A percentile compares a stretch with the other conserved stretches of the same genome.
Conservation (phyloP, 2,113 vertebrate species). For the Antechinus flavipes region DNA sequence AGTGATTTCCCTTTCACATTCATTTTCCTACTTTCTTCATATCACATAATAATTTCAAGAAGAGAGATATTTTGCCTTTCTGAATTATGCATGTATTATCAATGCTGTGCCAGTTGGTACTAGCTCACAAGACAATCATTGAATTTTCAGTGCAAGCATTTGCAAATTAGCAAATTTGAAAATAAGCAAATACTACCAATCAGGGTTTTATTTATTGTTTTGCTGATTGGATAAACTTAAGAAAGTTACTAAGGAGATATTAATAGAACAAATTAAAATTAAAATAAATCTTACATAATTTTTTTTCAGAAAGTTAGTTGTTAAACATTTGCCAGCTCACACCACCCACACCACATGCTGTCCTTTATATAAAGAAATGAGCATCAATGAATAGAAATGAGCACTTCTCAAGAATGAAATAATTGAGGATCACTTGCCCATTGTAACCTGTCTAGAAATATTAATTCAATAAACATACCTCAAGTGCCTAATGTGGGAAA, state of each 20-base stretch:
- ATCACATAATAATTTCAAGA: neutral
- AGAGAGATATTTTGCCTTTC: neutral
- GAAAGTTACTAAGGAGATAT: neutral
- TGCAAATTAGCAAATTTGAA: neutral
- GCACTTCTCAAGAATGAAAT: neutral
- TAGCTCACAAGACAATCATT: neutral
- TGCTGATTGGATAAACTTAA: neutral
- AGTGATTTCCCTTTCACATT: neutral
- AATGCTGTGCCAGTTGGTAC: neutral
- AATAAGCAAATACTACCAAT: neutral
- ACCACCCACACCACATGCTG: neutral
- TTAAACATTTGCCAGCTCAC: neutral
- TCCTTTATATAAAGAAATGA: slow-evolving; percentile 5
- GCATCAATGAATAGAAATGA: neutral
- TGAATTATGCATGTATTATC: neutral
- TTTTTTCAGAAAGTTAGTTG: neutral
- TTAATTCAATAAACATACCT: neutral
- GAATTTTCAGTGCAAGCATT: neutral
- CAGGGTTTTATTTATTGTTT: neutral
- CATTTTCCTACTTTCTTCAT: neutral
- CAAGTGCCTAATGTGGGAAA: neutral
- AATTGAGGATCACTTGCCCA: neutral
- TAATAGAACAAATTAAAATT: neutral
- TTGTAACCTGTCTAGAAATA: neutral
- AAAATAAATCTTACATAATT: neutral